Evolutionary conservation across 30 jellyfish, hydroid and myxozoan species (phyloP), one percentile per base, ranked within the genome.

Genomic region (Cassiopea andromeda): DNA sequence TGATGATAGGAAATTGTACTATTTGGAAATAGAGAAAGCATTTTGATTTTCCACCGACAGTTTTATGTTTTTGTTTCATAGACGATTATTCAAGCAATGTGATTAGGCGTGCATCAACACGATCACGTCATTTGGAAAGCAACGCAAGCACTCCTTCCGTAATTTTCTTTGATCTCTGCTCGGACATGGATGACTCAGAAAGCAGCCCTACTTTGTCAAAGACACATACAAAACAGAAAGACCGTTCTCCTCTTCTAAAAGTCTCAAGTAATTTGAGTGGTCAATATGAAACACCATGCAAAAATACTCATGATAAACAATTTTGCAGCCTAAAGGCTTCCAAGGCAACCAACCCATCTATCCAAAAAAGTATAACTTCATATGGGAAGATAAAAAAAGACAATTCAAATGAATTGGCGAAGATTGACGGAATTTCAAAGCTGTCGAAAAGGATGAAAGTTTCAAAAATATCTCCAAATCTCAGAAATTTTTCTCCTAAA

Each of bases 381-480:
- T 87, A 87, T 59, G 94, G 94, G 12, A 87, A 77, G 46, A 87
- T 87, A n/a, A 87, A 54, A 66, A 87, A 87, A 72, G 85, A 71
- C 54, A 78, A 47, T 57, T 17, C 89, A 9, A 69, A 82, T 10
- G 89, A 87, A 19, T 87, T 81, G 94, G 79, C 64, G 44, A 87
- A 87, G 72, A 87, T 66, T 17, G 82, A 80, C 38, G 16, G 82
- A 10, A 19, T 58, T 15, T 59, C 59, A 81, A 50, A 76, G 67
- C 78, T 90, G 7, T 90, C 94, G 46, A 75, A 60, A 14, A 2
- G 5, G 14, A 44, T 19, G 8, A 7, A 46, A 46, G 38, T 19
- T 12, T n/a, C 49, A 70, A 17, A 70, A 70, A 3, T 70, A 27
- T 70, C 49, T 6, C 79, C 79, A 12, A 54, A 27, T 4, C 10